Evolutionary conservation across 2,888 invertebrate genomes (phyloP).

Genomic region (Morpho deidamia): DNA sequence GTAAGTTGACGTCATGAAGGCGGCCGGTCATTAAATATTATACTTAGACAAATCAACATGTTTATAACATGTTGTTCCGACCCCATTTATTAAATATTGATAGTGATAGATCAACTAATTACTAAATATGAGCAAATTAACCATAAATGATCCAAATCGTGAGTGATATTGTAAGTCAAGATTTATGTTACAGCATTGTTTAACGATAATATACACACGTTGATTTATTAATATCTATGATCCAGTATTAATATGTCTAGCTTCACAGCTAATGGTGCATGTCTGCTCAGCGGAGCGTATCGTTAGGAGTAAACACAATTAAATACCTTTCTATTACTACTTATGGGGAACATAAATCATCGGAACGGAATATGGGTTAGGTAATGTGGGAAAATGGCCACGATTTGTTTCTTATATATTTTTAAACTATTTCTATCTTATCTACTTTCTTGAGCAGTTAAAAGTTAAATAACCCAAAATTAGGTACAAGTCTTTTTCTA

Average conservation of each 20-base stretch:
- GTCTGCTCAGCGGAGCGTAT: constrained; percentile 36
- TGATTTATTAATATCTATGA: constrained; percentile 60
- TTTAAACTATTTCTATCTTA: no score
- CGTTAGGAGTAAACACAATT: constrained; percentile 24
- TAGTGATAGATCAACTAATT: constrained; percentile 1
- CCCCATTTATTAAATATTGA: no score
- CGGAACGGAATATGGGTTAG: neutral
- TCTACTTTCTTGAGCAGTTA: no score
- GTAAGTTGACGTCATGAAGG: no score
- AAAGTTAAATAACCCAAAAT: no score
- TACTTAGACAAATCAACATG: neutral
- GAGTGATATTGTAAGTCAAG: constrained; percentile 9
- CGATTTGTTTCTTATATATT: neutral
- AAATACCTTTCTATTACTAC: constrained; percentile 3
- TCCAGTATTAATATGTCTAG: constrained; percentile 49
- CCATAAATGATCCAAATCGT: constrained; percentile 7
- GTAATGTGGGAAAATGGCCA: neutral
- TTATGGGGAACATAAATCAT: constrained; percentile 6
- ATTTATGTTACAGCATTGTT: constrained; percentile 8
- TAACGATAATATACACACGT: constrained; percentile 29
- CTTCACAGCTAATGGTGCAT: constrained; percentile 45
- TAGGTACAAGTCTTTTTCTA: no score
- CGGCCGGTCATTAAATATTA: no score
- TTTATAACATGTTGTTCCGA: no score
- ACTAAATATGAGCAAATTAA: constrained; percentile 1